These are phyloP conservation scores for Dysmachus trigonus DNA, from an alignment of 2,888 invertebrate genomes.

Conservation along the genomic window DNA sequence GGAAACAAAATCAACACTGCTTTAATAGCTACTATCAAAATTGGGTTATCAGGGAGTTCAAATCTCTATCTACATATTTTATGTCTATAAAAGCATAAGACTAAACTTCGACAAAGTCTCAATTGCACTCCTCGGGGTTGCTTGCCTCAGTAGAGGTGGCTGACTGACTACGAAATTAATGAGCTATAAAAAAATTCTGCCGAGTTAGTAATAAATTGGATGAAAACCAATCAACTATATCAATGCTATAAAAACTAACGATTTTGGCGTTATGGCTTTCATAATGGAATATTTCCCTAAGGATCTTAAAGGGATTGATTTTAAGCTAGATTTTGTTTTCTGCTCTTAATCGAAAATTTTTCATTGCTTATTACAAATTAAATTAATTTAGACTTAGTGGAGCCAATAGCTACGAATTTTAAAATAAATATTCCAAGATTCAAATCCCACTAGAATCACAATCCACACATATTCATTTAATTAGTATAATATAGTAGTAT, in stretches of 20 bases:
- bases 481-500: too few relatives aligned
- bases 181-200: constrained; percentile 39
- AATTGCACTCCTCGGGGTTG: background rate
- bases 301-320: background rate
- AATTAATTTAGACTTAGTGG: background rate
- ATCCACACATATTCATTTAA: too few relatives aligned
- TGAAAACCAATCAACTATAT: constrained; percentile 38
- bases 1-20: too few relatives aligned
- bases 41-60: too few relatives aligned
- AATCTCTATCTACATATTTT: background rate
- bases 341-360: background rate
- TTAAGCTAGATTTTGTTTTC: background rate
- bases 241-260: constrained; percentile 30
- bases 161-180: constrained; percentile 6
- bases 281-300: background rate
- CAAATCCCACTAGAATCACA: too few relatives aligned
- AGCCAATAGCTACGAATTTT: too few relatives aligned
- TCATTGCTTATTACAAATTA: background rate
- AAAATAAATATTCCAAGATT: too few relatives aligned
- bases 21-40: too few relatives aligned
- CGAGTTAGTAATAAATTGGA: constrained; percentile 41
- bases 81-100: background rate
- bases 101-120: background rate
- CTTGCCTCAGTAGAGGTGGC: background rate
- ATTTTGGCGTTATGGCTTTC: background rate